Conservation (phyloP, 1,140 invertebrate genomes). For the Stegodyphus dumicola region DNA sequence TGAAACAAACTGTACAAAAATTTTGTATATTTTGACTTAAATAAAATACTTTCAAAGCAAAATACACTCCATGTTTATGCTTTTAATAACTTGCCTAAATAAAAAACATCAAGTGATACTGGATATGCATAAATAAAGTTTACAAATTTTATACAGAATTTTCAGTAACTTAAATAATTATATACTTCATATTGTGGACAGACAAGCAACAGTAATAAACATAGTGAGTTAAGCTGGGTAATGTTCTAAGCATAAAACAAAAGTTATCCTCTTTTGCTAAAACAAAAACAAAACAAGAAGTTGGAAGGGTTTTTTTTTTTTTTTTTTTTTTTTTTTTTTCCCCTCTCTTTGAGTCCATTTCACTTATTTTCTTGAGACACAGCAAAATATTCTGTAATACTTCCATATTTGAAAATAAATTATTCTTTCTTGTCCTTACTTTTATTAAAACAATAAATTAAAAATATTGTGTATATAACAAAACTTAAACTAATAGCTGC, state of each 20-base stretch:
- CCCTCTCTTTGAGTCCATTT: neutral
- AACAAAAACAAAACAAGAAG: neutral
- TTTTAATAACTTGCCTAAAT: too few species aligned
- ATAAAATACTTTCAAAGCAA: too few species aligned
- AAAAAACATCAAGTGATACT: too few species aligned
- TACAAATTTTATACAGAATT: too few species aligned
- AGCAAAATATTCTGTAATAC: neutral
- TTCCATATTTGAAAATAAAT: neutral
- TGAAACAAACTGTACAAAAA: too few species aligned
- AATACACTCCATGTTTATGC: too few species aligned
- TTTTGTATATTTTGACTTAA: too few species aligned
- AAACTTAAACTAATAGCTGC: conserved; percentile 87
- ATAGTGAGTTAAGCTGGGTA: neutral
- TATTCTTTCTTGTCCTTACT: conserved; percentile 59
- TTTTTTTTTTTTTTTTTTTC: too few species aligned
- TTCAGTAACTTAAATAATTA: too few species aligned
- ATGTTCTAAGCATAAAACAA: neutral
- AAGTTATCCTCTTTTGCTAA: neutral
- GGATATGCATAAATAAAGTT: too few species aligned
- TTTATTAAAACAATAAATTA: conserved; percentile 83
- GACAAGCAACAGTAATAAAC: neutral
- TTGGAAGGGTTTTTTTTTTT: too few species aligned
- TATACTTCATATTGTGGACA: neutral
- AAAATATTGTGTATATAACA: conserved; percentile 88
- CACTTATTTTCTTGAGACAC: neutral